Evolutionary conservation across 2,113 vertebrate genomes (phyloP), one percentile per base, ranked within the genome.

Genomic region (Gymnobelideus leadbeateri): DNA sequence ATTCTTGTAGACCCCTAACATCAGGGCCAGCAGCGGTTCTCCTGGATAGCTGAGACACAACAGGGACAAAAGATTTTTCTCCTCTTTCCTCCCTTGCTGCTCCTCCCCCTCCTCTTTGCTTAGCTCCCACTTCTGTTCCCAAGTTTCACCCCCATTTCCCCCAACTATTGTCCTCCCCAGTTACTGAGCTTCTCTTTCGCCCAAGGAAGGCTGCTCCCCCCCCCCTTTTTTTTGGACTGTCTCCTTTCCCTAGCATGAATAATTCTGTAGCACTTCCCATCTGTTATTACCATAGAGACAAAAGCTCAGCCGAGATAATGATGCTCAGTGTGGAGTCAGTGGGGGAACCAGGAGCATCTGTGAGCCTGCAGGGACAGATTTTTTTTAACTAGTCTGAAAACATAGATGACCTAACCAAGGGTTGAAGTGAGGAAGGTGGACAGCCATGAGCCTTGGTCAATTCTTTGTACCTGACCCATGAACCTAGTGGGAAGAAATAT

Each of bases 251-350:
- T 96, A 97, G 94, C 96, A 97, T 98, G 98, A 98, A 98, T 98
- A 98, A 98, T 98, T 96, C 98, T 96, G 91, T 95, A 97, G 97
- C 96, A 97, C 95, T 97, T 97, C 96, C 97, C 97, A 97, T 98
- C 97, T 98, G 98, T 98, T 98, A 98, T 98, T 98, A 96, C 98
- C 97, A 98, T 98, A 97, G 98, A 98, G 98, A 98, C 98, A 96
- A 97, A 97, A 98, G 98, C 97, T 97, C 96, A 12, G 95, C 95
- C 95, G 96, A 97, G 97, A 98, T 98, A 97, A 98, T 98, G 97
- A 98, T 97, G 98, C 97, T 97, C 97, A 96, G 96, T 96, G 97
- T 94, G 91, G 96, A 97, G 89, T 96, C 94, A 31, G 95, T 95
- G 93, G 89, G 96, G 96, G 93, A 52, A 96, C 94, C 16, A 96